Evolutionary conservation across 2,888 invertebrate genomes (phyloP).

Genomic region (Drosophila mulleri): DNA sequence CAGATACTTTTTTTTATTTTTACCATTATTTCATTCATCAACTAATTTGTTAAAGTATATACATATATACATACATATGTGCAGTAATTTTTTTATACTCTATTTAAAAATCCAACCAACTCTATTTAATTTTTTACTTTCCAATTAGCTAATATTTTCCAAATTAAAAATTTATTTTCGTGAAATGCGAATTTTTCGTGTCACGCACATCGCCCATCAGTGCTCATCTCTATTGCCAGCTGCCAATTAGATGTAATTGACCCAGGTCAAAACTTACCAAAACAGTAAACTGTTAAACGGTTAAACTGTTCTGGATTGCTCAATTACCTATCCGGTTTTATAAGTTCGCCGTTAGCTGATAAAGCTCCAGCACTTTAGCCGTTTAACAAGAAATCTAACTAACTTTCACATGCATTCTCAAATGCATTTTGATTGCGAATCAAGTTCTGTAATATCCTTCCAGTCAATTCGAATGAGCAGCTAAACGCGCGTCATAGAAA

Average conservation of each 20-base stretch:
- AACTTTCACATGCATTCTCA: slow-evolving; percentile 2
- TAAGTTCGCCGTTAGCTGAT: background rate
- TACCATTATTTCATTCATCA: background rate
- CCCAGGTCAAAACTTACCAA: slow-evolving; percentile 13
- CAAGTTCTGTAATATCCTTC: slow-evolving; percentile 9
- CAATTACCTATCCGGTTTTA: slow-evolving; percentile 4
- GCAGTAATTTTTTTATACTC: background rate
- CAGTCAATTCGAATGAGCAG: background rate
- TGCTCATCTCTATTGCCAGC: background rate
- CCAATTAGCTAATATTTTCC: background rate
- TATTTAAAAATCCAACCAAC: background rate
- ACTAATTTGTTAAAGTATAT: background rate
- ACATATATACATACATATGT: background rate
- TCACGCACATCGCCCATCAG: background rate
- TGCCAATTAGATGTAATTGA: slow-evolving; percentile 11
- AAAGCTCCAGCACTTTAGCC: background rate
- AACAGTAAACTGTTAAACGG: background rate
- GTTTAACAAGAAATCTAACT: background rate
- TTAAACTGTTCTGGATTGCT: background rate
- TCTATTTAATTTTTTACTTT: background rate
- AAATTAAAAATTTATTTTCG: background rate
- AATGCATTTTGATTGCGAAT: slow-evolving; percentile 1
- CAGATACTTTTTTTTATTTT: background rate
- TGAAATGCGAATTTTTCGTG: background rate
- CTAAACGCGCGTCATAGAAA: background rate